These are phyloP conservation scores for Parnassius mnemosyne DNA, from an alignment of 2,888 invertebrate genomes.

Conservation along the genomic window DNA sequence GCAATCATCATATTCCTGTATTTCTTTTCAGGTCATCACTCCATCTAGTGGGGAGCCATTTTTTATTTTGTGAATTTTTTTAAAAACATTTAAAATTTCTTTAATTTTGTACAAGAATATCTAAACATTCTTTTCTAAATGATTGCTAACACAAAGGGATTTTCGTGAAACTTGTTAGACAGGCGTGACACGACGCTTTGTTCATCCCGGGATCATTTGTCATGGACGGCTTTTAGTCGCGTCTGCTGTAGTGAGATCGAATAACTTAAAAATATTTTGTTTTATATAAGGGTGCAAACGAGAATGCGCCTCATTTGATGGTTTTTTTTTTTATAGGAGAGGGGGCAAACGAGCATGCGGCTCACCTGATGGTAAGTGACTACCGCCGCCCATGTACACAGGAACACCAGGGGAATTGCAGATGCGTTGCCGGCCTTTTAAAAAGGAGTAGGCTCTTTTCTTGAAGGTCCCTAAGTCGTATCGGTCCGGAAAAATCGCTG, in stretches of 20 bases:
- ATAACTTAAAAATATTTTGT: background rate
- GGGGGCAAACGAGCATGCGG: background rate
- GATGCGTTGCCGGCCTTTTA: too few species aligned
- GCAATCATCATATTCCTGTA: too few species aligned
- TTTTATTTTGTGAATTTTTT: too few species aligned
- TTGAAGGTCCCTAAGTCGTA: too few species aligned
- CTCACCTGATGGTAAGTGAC: too few species aligned
- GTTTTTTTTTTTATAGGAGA: background rate
- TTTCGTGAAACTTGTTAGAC: slow-evolving; percentile 48
- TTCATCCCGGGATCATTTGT: slow-evolving; percentile 47
- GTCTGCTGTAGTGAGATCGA: slow-evolving; percentile 1
- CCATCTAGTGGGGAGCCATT: too few species aligned
- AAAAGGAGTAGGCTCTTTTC: too few species aligned
- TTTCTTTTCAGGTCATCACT: too few species aligned
- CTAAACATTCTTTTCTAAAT: slow-evolving; percentile 36
- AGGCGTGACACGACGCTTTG: slow-evolving; percentile 55
- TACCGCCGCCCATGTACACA: too few species aligned
- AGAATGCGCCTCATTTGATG: too few species aligned
- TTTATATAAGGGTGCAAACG: background rate
- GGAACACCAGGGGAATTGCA: too few species aligned
- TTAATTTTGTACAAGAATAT: slow-evolving; percentile 35
- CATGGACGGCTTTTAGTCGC: slow-evolving; percentile 29
- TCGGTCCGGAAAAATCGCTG: too few species aligned
- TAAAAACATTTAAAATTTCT: background rate
- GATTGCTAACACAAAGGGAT: slow-evolving; percentile 39